Conservation (phyloP, 1,140 invertebrate species). For the Drosophila erecta region DNA sequence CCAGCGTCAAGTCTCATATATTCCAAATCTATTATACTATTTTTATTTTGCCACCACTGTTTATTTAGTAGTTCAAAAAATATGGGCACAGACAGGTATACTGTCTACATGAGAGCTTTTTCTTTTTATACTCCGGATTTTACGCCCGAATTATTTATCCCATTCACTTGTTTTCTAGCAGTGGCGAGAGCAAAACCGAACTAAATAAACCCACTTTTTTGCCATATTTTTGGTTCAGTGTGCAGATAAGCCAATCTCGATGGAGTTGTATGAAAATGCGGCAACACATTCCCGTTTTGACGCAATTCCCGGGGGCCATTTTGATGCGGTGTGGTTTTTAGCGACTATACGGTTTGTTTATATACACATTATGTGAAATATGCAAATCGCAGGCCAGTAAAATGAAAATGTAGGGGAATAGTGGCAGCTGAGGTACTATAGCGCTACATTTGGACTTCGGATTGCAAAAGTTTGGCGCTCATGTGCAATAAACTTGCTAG, state of each 20-base stretch:
- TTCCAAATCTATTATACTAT: no score
- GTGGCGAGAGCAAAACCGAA: neutral
- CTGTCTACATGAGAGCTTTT: neutral
- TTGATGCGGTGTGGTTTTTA: conserved; percentile 75
- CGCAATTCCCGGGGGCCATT: conserved; percentile 57
- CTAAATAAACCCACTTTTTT: conserved; percentile 12
- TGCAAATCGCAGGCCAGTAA: conserved; percentile 54
- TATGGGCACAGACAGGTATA: neutral
- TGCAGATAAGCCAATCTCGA: conserved; percentile 17
- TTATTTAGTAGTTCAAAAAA: neutral
- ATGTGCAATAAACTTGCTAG: conserved; percentile 27
- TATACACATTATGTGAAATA: conserved; percentile 50
- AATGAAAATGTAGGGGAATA: conserved; percentile 7
- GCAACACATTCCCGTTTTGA: conserved; percentile 56
- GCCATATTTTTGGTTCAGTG: conserved; percentile 19
- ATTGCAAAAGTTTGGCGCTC: conserved; percentile 36
- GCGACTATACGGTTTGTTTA: conserved; percentile 55
- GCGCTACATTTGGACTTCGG: conserved; percentile 11
- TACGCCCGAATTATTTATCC: conserved; percentile 9
- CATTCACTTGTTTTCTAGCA: conserved; percentile 8
- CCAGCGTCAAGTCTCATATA: no score
- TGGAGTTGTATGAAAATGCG: conserved; percentile 49
- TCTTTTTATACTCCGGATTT: conserved; percentile 5
- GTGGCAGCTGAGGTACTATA: conserved; percentile 6
- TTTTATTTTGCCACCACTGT: neutral